Evolutionary conservation across 2,888 invertebrate genomes (phyloP).

Genomic region (Tinea pellionella): DNA sequence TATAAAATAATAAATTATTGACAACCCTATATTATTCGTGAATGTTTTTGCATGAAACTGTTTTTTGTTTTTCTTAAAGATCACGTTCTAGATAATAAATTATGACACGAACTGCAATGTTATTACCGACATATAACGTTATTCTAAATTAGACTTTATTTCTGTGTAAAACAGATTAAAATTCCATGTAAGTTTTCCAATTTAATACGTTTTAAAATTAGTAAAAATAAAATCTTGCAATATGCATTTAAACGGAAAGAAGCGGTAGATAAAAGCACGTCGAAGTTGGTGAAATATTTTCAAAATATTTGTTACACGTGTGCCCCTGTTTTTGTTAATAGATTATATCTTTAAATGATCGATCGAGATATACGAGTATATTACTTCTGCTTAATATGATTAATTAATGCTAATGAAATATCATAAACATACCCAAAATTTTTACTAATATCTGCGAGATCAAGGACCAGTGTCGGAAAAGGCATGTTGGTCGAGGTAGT

Average conservation of each 20-base stretch:
- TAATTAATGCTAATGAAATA: background rate
- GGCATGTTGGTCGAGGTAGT: no score
- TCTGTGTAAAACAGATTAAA: background rate
- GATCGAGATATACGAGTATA: background rate
- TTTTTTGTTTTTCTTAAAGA: slow-evolving; percentile 59
- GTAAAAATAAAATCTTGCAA: slow-evolving; percentile 18
- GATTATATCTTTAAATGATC: slow-evolving; percentile 9
- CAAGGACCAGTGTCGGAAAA: no score
- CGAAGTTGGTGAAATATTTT: slow-evolving; percentile 66
- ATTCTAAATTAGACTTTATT: slow-evolving; percentile 18
- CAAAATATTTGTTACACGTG: slow-evolving; percentile 57
- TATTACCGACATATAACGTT: background rate
- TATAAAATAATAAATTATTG: slow-evolving; percentile 17
- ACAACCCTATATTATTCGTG: slow-evolving; percentile 41
- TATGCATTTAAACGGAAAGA: slow-evolving; percentile 62
- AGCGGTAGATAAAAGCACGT: slow-evolving; percentile 64
- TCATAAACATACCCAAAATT: background rate
- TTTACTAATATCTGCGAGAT: background rate
- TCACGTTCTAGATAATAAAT: slow-evolving; percentile 59
- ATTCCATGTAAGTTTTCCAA: slow-evolving; percentile 12
- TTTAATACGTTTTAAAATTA: slow-evolving; percentile 22
- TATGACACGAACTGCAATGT: background rate
- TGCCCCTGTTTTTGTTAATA: background rate
- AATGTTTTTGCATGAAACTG: slow-evolving; percentile 56
- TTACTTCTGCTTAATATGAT: background rate